A percentile compares a stretch with the other conserved stretches of the same genome.
Evolutionary conservation across 2,888 invertebrate species (phyloP).

Genomic region (Agrochola lychnidis): DNA sequence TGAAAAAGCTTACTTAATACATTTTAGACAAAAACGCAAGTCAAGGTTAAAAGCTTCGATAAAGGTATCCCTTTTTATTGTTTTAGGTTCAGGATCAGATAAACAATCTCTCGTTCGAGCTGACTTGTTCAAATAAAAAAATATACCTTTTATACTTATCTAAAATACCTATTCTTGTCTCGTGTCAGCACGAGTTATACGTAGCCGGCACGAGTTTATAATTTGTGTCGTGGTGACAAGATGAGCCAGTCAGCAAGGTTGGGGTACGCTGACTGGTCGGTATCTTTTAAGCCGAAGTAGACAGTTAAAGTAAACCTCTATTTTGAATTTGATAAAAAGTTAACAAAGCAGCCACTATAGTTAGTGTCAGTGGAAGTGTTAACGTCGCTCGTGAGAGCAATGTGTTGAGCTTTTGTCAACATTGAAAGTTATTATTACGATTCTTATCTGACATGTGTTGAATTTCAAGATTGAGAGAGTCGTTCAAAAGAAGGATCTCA

Average conservation of each 20-base stretch:
- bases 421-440: background rate
- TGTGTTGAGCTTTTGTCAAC: background rate
- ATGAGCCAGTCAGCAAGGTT: constrained; percentile 6
- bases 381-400: background rate
- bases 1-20: constrained; percentile 33
- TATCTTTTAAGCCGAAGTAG: constrained; percentile 17
- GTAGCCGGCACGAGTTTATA: background rate
- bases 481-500: background rate
- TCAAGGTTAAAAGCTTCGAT: constrained; percentile 41
- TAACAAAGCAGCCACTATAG: too few relatives aligned
- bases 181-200: background rate
- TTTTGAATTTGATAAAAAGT: background rate
- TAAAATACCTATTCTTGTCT: background rate
- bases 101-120: constrained; percentile 45
- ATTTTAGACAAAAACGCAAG: constrained; percentile 41
- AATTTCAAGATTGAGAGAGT: constrained; percentile 2
- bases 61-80: constrained; percentile 53
- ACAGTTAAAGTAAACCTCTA: background rate
- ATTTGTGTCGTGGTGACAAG: background rate
- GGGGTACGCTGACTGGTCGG: background rate
- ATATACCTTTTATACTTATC: constrained; percentile 28
- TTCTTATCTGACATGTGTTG: constrained; percentile 2
- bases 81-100: constrained; percentile 59
- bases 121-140: constrained; percentile 40
- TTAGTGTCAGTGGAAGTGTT: too few relatives aligned